These are phyloP conservation scores for Falcunculus frontatus DNA, from an alignment of 2,113 vertebrate species.

Conservation along the genomic window DNA sequence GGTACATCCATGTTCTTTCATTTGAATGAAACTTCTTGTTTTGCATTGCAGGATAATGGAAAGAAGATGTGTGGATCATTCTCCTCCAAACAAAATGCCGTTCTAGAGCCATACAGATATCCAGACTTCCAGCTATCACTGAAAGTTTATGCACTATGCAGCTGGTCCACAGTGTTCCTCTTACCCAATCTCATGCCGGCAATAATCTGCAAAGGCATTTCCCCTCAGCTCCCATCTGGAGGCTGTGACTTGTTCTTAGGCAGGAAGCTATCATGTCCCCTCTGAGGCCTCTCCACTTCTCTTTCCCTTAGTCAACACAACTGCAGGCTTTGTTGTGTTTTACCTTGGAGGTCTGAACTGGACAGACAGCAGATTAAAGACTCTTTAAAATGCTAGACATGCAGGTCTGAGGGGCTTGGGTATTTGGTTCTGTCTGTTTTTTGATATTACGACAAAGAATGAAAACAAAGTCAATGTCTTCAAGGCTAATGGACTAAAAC, in stretches of 20 bases:
- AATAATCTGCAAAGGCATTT: neutral
- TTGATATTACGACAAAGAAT: neutral
- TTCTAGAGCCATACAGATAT: neutral
- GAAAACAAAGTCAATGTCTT: neutral
- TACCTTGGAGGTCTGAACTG: neutral
- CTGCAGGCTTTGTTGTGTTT: neutral
- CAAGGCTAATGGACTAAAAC: neutral
- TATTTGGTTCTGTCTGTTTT: neutral
- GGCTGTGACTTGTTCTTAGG: neutral
- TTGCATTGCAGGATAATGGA: neutral
- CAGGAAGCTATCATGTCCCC: neutral
- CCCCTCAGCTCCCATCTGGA: neutral
- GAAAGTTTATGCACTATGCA: neutral
- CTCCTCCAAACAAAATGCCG: neutral
- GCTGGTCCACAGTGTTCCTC: neutral
- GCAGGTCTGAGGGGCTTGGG: neutral
- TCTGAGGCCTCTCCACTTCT: neutral
- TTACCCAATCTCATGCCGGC: fast-evolving
- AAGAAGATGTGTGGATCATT: neutral
- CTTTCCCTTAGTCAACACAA: neutral
- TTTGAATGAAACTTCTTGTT: neutral
- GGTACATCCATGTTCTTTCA: neutral
- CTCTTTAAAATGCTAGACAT: neutral
- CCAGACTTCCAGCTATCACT: neutral
- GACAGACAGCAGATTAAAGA: neutral